Evolutionary conservation across 2,888 invertebrate species (phyloP).

Genomic region (Eucera pruinosa): DNA sequence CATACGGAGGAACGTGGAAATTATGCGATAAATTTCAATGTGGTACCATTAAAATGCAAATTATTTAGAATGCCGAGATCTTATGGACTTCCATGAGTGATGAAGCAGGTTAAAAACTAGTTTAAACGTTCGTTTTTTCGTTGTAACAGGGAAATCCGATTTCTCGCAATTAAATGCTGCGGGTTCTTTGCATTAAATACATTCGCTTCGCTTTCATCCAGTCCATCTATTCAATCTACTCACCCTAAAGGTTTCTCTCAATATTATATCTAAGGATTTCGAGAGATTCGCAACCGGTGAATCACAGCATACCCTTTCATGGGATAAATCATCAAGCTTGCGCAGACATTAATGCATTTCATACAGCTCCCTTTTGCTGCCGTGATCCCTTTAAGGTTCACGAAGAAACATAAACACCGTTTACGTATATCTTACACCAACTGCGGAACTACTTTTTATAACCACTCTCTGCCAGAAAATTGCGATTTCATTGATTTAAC

Average conservation of each 20-base stretch:
- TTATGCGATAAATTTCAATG: constrained; percentile 11
- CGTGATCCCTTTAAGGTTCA: not conserved
- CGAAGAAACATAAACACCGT: constrained; percentile 3
- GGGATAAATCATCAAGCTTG: constrained; percentile 35
- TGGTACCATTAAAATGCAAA: not conserved
- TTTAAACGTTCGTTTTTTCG: constrained; percentile 22
- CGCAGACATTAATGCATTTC: constrained; percentile 41
- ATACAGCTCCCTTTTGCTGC: not conserved
- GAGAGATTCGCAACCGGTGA: constrained; percentile 23
- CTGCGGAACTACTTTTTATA: not conserved
- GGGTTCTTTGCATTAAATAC: constrained; percentile 34
- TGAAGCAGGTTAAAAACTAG: constrained; percentile 49
- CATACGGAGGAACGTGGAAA: constrained; percentile 11
- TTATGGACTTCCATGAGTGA: not conserved
- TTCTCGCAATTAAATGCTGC: constrained; percentile 48
- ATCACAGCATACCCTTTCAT: constrained; percentile 23
- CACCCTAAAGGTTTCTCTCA: constrained; percentile 22
- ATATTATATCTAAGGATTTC: constrained; percentile 25
- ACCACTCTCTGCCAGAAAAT: not conserved
- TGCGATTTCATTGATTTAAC: constrained; percentile 23
- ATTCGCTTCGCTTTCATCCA: constrained; percentile 10
- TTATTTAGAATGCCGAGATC: constrained; percentile 5
- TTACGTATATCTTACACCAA: constrained; percentile 6
- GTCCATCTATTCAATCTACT: constrained; percentile 24
- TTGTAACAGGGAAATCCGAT: constrained; percentile 39